Percentiles rank a stretch among this genome's conserved stretches.
Evolutionary conservation across 2,888 invertebrate species (phyloP).

Genomic region (Spodoptera picta): DNA sequence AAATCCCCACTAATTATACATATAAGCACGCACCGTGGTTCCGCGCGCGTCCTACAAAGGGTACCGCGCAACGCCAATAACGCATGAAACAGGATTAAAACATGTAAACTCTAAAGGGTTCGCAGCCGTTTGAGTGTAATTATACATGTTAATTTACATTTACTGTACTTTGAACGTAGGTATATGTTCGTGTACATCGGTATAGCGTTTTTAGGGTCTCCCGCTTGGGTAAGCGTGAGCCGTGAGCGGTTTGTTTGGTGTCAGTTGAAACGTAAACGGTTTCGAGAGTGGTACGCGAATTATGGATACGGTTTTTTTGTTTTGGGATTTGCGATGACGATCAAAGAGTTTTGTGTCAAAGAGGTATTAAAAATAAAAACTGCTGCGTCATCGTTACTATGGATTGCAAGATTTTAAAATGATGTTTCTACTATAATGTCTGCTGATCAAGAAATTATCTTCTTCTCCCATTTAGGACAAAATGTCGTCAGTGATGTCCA

Average conservation of each 20-base stretch:
- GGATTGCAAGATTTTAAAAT: too few species aligned
- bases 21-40: constrained; percentile 63
- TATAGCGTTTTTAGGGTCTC: constrained; percentile 44
- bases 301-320: constrained; percentile 13
- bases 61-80: constrained; percentile 82
- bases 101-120: constrained; percentile 85
- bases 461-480: too few species aligned
- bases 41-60: constrained; percentile 73
- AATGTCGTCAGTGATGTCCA: too few species aligned
- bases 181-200: not conserved
- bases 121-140: constrained; percentile 77
- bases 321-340: not conserved
- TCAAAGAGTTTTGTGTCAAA: not conserved
- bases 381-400: too few species aligned
- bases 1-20: constrained; percentile 43
- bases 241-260: constrained; percentile 36
- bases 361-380: too few species aligned
- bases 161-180: constrained; percentile 47
- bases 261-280: constrained; percentile 47
- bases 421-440: too few species aligned
- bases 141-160: constrained; percentile 82
- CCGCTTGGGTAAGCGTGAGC: constrained; percentile 38
- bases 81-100: constrained; percentile 88
- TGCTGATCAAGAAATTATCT: too few species aligned
- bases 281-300: constrained; percentile 16